A percentile compares a stretch with the other conserved stretches of the same genome.
phyloP scores from a whole-genome alignment of 2,888 invertebrate genomes.

The Drosophila paramelanica region DNA sequence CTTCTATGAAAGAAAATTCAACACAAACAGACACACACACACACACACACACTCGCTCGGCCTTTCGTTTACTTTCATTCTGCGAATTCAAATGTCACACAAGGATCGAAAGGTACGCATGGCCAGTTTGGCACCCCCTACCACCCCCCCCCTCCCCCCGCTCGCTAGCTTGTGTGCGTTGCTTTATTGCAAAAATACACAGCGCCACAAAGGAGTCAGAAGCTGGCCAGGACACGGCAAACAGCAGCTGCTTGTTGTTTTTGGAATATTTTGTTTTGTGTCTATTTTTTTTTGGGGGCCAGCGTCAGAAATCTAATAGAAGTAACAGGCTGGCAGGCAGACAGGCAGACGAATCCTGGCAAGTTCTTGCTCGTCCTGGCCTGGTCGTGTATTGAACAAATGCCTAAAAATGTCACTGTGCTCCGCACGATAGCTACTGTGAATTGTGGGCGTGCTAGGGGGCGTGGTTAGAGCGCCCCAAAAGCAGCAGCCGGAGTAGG shows the following conservation, averaged over 20 bases:
- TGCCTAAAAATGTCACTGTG: slow-evolving; percentile 79
- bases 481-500: slow-evolving; percentile 9
- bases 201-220: slow-evolving; percentile 36
- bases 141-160: not conserved
- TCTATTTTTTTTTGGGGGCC: slow-evolving; percentile 9
- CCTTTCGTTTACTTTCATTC: slow-evolving; percentile 43
- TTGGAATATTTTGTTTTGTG: not conserved
- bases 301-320: slow-evolving; percentile 64
- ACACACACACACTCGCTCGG: slow-evolving; percentile 6
- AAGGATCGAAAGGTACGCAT: slow-evolving; percentile 79
- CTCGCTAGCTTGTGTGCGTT: slow-evolving; percentile 19
- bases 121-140: slow-evolving; percentile 53
- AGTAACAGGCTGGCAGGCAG: slow-evolving; percentile 55
- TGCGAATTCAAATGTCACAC: slow-evolving; percentile 79
- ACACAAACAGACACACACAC: slow-evolving; percentile 1
- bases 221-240: slow-evolving; percentile 25
- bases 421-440: slow-evolving; percentile 67
- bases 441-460: slow-evolving; percentile 44
- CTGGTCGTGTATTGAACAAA: slow-evolving; percentile 48
- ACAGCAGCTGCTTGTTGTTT: slow-evolving; percentile 72
- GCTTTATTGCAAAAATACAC: slow-evolving; percentile 76
- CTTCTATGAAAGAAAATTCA: slow-evolving; percentile 67
- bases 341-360: slow-evolving; percentile 3
- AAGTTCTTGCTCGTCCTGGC: slow-evolving; percentile 23
- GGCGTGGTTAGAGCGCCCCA: slow-evolving; percentile 9